Base-by-base conservation (phyloP, 2,797 vertebrate species). In the Notolabrus celidotus region DNA sequence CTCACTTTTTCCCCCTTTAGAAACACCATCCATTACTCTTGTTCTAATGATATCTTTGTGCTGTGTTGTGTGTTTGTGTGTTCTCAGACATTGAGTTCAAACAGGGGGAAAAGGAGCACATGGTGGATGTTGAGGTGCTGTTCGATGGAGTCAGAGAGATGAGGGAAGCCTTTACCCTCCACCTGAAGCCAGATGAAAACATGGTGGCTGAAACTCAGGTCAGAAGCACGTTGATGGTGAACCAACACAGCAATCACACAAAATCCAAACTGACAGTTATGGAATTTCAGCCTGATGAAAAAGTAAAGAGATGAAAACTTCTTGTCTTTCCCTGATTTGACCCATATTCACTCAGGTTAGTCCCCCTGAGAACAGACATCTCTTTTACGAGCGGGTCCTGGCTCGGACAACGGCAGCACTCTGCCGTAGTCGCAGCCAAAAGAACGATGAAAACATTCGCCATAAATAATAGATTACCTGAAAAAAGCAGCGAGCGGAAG, bases 151-250 rank as follows among this genome's bases (percentile, higher is more conserved):
- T 95, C 55, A 90, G 95, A 85, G 97, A 99, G 80, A 97, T 97
- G 97, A 95, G 96, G 72, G 97, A 99, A 82, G 95, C 96, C 47
- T 99, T 99, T 83, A 97, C 97, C 7, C 92, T 99, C 67, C 97
- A 99, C 64, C 92, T 98, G 67, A 97, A 94, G 67, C 96, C 97
- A 0, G 97, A 98, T 73, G 96, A 98, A 82, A 96, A 98, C 82
- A 97, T 97, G 97, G 88, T 97, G 16, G 97, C 97, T 56, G 96
- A 98, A 87, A 96, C 93, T 5, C 96, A 97, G 96, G 97, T 98
- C 59, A 68, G 76, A 38, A 55, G 25, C 1, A 7, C 20, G 2
- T 34, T 41, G 7, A 19, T 23, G 29, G 23, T 6, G 23, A 33
- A 52, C 25, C 23, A 4, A 23, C 29, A 25, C 42, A 43, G 15